phyloP scores from a whole-genome alignment of 1,140 invertebrate genomes.

The Lineus longissimus region DNA sequence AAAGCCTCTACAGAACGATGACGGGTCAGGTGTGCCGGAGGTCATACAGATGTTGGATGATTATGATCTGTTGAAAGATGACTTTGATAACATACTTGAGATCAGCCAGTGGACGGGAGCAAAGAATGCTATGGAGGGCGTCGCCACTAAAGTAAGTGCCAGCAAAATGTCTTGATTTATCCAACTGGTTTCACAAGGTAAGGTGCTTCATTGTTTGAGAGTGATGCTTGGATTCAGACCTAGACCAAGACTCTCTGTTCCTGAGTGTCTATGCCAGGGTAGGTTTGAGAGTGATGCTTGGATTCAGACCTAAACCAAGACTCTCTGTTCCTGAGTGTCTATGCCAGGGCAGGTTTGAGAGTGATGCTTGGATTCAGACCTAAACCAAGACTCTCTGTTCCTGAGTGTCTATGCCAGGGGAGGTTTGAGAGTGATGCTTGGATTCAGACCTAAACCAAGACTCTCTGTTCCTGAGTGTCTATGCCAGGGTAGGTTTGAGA shows the following conservation, averaged over 20 bases:
- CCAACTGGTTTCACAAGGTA: too few species aligned
- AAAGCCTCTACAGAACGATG: conserved; percentile 67
- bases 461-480: too few species aligned
- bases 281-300: background rate
- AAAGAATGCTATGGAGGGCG: conserved; percentile 68
- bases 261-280: background rate
- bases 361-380: too few species aligned
- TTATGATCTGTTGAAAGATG: conserved; percentile 85
- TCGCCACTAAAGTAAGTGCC: conserved; percentile 71
- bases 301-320: background rate
- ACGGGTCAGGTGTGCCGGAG: conserved; percentile 63
- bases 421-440: too few species aligned
- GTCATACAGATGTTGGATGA: conserved; percentile 71
- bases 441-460: too few species aligned
- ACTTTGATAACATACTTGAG: conserved; percentile 83
- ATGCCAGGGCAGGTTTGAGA: too few species aligned
- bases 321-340: too few species aligned
- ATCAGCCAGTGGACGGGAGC: conserved; percentile 77
- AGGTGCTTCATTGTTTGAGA: background rate
- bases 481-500: too few species aligned
- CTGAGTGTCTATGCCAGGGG: too few species aligned
- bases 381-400: too few species aligned
- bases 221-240: background rate
- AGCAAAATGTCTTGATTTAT: background rate
- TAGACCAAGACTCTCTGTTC: background rate